Conservation (phyloP, 2,888 invertebrate genomes). For the Netelia melanura region DNA sequence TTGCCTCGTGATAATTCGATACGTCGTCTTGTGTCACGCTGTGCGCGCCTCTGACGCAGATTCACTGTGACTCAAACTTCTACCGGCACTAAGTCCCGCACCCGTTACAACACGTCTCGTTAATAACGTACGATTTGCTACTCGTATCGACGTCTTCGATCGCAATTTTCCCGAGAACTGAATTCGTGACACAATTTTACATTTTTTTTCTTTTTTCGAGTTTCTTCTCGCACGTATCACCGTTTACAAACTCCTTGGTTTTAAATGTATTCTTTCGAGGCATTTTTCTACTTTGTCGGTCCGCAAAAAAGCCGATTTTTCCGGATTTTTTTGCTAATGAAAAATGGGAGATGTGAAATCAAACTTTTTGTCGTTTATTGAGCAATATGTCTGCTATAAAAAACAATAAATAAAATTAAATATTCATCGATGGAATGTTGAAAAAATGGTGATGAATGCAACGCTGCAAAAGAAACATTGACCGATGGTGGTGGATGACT, state of each 20-base stretch:
- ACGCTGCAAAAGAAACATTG: too few relatives aligned
- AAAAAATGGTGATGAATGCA: too few relatives aligned
- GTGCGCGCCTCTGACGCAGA: slow-evolving; percentile 16
- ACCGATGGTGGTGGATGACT: too few relatives aligned
- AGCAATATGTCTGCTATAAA: too few relatives aligned
- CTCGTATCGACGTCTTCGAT: slow-evolving; percentile 15
- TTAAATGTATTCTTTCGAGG: background rate
- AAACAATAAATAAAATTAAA: too few relatives aligned
- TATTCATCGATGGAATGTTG: too few relatives aligned
- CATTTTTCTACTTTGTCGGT: too few relatives aligned
- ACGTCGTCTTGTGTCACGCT: slow-evolving; percentile 43
- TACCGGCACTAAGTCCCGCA: background rate
- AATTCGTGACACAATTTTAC: slow-evolving; percentile 16
- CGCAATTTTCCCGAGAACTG: background rate
- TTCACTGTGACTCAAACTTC: slow-evolving; percentile 51
- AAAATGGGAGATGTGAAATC: too few relatives aligned
- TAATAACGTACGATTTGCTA: slow-evolving; percentile 28
- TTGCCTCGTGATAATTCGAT: slow-evolving; percentile 57
- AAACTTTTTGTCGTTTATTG: too few relatives aligned
- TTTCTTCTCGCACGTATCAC: background rate
- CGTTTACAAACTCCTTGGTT: background rate
- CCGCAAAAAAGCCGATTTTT: too few relatives aligned
- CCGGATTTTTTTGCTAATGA: too few relatives aligned
- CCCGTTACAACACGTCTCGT: background rate
- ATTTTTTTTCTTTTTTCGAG: background rate